Percentiles rank a stretch among this genome's conserved stretches.
Evolutionary conservation across 2,797 vertebrate species (phyloP).

Genomic region (Hapalemur alaotrensis): DNA sequence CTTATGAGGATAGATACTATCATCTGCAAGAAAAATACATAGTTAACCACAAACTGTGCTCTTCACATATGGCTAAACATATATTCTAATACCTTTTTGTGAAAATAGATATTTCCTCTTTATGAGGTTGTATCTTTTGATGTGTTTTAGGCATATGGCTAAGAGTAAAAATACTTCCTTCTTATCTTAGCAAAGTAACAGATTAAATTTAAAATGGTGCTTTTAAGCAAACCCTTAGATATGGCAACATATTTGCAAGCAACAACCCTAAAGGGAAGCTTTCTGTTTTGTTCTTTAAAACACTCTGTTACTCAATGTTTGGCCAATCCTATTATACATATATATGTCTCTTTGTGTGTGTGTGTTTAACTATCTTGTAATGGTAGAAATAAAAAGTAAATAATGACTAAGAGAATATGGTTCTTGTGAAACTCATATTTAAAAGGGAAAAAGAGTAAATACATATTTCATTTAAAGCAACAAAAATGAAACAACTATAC

Average conservation of each 20-base stretch:
- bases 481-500: neutral
- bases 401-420: neutral
- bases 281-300: neutral
- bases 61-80: neutral
- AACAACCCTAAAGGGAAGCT: neutral
- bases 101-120: neutral
- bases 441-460: neutral
- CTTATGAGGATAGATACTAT: neutral
- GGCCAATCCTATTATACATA: neutral
- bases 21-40: neutral
- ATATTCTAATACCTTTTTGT: neutral
- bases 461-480: neutral
- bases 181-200: neutral
- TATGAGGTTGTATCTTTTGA: neutral
- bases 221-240: neutral
- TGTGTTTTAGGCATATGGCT: constrained; percentile 1
- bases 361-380: rapidly evolving
- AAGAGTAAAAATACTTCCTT: neutral
- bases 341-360: rapidly evolving
- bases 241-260: neutral
- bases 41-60: neutral
- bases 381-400: neutral
- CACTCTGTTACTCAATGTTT: neutral
- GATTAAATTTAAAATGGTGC: neutral
- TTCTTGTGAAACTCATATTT: neutral